Conservation (phyloP, 2,888 invertebrate genomes). For the Diadegma fenestrale region DNA sequence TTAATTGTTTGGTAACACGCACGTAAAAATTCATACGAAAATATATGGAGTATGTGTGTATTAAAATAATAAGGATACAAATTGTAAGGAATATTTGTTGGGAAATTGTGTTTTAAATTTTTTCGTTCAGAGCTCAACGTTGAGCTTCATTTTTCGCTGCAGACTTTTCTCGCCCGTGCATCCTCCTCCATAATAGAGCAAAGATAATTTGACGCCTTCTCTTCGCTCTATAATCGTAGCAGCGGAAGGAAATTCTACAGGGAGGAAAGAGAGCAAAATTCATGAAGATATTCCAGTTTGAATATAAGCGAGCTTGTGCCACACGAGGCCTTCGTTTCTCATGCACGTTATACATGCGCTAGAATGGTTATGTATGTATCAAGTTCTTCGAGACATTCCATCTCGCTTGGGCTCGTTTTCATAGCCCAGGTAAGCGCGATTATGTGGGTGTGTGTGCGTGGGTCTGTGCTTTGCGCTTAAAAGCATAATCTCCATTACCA, state of each 20-base stretch:
- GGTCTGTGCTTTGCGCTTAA: slow-evolving; percentile 12
- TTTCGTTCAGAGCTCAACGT: neutral
- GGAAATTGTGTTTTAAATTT: neutral
- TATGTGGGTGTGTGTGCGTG: neutral
- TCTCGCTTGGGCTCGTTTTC: slow-evolving; percentile 29
- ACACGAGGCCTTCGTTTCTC: slow-evolving; percentile 38
- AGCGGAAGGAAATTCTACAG: neutral
- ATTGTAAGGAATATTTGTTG: neutral
- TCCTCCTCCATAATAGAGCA: slow-evolving; percentile 8
- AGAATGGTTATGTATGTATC: neutral
- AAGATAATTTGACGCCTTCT: slow-evolving; percentile 57
- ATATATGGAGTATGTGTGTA: neutral
- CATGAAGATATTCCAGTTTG: slow-evolving; percentile 39
- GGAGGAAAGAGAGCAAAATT: neutral
- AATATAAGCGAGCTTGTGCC: slow-evolving; percentile 38
- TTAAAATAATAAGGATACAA: neutral
- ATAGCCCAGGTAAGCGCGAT: slow-evolving; percentile 26
- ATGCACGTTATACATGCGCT: neutral
- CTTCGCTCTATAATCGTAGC: slow-evolving; percentile 27
- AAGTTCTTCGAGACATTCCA: slow-evolving; percentile 26
- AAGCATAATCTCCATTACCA: slow-evolving; percentile 24
- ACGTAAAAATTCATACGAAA: neutral
- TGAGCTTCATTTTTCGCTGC: neutral
- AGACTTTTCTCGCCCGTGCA: neutral
- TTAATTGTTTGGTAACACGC: slow-evolving; percentile 54